A percentile compares a stretch with the other conserved stretches of the same genome.
phyloP scores from a whole-genome alignment of 2,888 invertebrate genomes.

The Scelioninae gen. 1 region DNA sequence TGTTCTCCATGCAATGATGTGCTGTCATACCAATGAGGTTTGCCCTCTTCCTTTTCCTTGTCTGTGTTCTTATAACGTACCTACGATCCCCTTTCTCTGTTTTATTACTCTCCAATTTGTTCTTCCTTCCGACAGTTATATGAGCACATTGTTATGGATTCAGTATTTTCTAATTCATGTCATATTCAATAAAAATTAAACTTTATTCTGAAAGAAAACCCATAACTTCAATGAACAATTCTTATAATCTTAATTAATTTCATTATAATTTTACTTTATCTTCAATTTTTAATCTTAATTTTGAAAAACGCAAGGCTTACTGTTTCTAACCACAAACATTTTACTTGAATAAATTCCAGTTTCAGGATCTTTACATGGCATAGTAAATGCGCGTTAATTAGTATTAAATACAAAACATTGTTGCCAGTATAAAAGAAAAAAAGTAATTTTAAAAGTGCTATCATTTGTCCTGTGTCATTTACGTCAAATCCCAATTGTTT shows the following conservation, averaged over 20 bases:
- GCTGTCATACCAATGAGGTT: constrained; percentile 84
- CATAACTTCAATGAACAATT: too few relatives aligned
- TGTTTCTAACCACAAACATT: too few relatives aligned
- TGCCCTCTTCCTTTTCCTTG: constrained; percentile 72
- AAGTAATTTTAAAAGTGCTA: constrained; percentile 35
- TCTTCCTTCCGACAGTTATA: constrained; percentile 61
- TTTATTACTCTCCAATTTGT: constrained; percentile 50
- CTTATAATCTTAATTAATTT: too few relatives aligned
- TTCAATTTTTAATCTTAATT: too few relatives aligned
- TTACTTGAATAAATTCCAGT: too few relatives aligned
- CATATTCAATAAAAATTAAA: neutral
- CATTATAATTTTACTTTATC: too few relatives aligned
- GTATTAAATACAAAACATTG: constrained; percentile 1
- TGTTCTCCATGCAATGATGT: constrained; percentile 83
- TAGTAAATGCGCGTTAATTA: constrained; percentile 50
- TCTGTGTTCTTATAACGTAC: constrained; percentile 69
- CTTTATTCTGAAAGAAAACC: too few relatives aligned
- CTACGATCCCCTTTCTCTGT: constrained; percentile 34
- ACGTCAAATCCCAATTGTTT: constrained; percentile 24
- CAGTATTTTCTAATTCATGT: constrained; percentile 6
- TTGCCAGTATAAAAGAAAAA: constrained; percentile 2
- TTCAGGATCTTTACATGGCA: constrained; percentile 60
- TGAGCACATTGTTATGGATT: constrained; percentile 68
- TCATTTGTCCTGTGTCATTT: constrained; percentile 17
- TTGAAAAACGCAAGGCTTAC: too few relatives aligned